Percentiles rank a stretch among this genome's conserved stretches.
Conservation (phyloP, 1,140 invertebrate species). For the Mya arenaria region DNA sequence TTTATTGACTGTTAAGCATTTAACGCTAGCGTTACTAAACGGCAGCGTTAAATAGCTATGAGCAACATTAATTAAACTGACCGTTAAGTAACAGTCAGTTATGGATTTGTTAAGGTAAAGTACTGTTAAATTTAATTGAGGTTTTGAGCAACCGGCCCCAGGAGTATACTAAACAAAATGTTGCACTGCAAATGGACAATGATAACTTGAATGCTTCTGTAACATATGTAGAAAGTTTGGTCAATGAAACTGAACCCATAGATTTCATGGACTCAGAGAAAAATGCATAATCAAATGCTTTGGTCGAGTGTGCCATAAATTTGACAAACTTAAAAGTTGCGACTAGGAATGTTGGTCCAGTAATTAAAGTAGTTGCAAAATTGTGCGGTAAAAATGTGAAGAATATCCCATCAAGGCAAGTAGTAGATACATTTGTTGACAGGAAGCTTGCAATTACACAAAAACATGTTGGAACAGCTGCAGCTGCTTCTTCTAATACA, state of each 20-base stretch:
- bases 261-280: neutral
- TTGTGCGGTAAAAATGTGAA: conserved; percentile 2
- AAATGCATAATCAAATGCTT: neutral
- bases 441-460: conserved; percentile 25
- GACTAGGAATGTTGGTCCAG: conserved; percentile 24
- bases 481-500: neutral
- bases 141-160: neutral
- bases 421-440: conserved; percentile 16
- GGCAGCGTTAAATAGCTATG: no score
- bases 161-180: neutral
- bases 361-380: conserved; percentile 29
- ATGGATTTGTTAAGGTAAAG: no score
- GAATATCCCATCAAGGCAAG: neutral
- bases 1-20: no score
- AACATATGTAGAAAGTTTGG: neutral
- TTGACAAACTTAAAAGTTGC: conserved; percentile 25
- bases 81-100: no score
- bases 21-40: no score
- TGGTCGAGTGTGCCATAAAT: neutral
- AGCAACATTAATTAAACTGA: no score
- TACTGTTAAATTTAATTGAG: no score
- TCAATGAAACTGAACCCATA: neutral
- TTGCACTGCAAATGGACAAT: neutral
- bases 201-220: neutral
- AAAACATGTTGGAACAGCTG: neutral